Evolutionary conservation across 2,888 invertebrate genomes (phyloP).

Genomic region (Calliopum simillimum): DNA sequence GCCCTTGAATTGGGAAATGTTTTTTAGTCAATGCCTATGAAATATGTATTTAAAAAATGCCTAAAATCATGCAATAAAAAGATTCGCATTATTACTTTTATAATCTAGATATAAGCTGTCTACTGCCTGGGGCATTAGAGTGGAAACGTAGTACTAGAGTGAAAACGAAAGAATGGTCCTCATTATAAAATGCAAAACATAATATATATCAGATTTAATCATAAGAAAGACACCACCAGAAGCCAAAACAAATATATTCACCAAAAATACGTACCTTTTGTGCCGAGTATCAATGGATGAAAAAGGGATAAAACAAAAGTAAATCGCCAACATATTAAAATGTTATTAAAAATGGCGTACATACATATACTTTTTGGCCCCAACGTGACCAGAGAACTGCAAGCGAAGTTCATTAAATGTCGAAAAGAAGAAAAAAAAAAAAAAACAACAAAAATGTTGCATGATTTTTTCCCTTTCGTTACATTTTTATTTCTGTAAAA

Average conservation of each 20-base stretch:
- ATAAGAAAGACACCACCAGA: background rate
- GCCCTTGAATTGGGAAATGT: too few species aligned
- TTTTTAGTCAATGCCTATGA: too few species aligned
- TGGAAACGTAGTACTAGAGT: too few species aligned
- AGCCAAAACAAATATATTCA: background rate
- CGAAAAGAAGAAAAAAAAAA: background rate
- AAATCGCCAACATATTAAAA: slow-evolving; percentile 17
- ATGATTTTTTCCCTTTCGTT: background rate
- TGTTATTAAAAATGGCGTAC: slow-evolving; percentile 22
- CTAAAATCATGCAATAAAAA: too few species aligned
- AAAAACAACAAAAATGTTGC: background rate
- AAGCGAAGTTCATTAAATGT: slow-evolving; percentile 20
- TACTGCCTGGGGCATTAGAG: too few species aligned
- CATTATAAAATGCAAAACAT: too few species aligned
- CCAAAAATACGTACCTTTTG: background rate
- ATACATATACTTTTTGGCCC: background rate
- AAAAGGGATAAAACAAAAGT: background rate
- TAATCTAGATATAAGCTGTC: too few species aligned
- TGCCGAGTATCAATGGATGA: background rate
- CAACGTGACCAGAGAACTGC: background rate
- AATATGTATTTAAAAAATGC: too few species aligned
- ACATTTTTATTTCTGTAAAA: background rate
- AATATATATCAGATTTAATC: too few species aligned
- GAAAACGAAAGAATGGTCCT: too few species aligned
- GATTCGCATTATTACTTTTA: too few species aligned